A percentile compares a stretch with the other conserved stretches of the same genome.
Evolutionary conservation across 2,888 invertebrate species (phyloP).

Genomic region (Caprella mutica): DNA sequence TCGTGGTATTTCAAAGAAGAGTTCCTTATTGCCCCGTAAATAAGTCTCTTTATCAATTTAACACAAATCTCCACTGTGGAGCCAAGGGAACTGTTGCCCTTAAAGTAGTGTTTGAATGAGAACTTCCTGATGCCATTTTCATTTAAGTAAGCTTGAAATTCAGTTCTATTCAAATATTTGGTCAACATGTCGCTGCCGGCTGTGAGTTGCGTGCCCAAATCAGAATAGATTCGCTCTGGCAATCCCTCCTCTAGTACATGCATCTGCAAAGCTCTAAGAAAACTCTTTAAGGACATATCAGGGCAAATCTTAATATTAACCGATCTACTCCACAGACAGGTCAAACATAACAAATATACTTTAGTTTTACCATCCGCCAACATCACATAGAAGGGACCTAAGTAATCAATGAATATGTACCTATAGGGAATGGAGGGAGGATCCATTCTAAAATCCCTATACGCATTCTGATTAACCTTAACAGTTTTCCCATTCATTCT

Average conservation of each 20-base stretch:
- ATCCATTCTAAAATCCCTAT: neutral
- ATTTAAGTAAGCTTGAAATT: neutral
- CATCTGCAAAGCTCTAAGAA: conserved; percentile 7
- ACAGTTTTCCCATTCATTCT: neutral
- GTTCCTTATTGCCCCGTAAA: conserved; percentile 1
- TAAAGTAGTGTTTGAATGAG: conserved; percentile 7
- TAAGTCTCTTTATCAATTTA: neutral
- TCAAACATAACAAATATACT: neutral
- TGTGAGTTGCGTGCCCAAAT: neutral
- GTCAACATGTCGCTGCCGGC: neutral
- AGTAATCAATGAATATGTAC: neutral
- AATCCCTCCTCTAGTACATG: conserved; percentile 2
- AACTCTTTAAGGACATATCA: neutral
- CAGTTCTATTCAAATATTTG: neutral
- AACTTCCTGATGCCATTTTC: neutral
- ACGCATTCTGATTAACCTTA: conserved; percentile 6
- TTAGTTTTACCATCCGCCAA: neutral
- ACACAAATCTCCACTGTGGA: conserved; percentile 9
- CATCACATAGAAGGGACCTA: neutral
- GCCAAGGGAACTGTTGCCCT: conserved; percentile 4
- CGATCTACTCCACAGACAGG: conserved; percentile 7
- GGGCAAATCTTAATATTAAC: conserved; percentile 1
- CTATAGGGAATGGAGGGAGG: neutral
- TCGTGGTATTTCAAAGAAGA: neutral
- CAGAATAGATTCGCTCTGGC: neutral